phyloP scores from a whole-genome alignment of 2,888 invertebrate genomes.

The Drosophila incognita region DNA sequence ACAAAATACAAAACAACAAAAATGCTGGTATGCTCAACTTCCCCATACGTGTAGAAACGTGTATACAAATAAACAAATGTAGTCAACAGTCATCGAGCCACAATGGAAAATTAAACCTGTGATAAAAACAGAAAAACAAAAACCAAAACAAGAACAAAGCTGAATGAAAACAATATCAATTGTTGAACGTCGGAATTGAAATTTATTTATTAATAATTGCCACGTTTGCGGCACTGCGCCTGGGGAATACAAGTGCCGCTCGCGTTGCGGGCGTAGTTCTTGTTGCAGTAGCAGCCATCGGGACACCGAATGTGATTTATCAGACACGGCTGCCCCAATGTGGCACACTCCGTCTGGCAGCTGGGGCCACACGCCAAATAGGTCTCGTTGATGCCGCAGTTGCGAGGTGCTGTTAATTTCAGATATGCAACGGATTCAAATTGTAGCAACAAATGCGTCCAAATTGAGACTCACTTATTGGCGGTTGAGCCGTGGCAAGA shows the following conservation, averaged over 20 bases:
- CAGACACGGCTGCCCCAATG: slow-evolving; percentile 73
- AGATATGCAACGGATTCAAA: not conserved
- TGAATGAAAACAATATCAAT: not conserved
- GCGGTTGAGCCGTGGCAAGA: slow-evolving; percentile 33
- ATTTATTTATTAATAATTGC: not conserved
- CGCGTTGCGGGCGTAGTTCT: slow-evolving; percentile 76
- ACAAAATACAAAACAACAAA: not conserved
- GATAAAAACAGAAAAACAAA: not conserved
- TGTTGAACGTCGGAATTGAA: slow-evolving; percentile 10
- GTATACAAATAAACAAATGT: not conserved
- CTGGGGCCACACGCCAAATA: slow-evolving; percentile 72
- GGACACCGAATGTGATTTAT: slow-evolving; percentile 76
- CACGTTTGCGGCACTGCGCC: slow-evolving; percentile 16
- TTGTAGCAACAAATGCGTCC: not conserved
- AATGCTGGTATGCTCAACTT: not conserved
- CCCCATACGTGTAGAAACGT: not conserved
- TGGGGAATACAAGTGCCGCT: slow-evolving; percentile 71
- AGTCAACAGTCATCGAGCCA: too few relatives aligned
- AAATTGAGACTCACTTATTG: slow-evolving; percentile 42
- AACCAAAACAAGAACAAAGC: not conserved
- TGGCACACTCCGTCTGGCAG: slow-evolving; percentile 82
- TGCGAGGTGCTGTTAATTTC: slow-evolving; percentile 51
- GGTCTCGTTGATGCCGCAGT: slow-evolving; percentile 71
- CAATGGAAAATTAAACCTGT: slow-evolving; percentile 1
- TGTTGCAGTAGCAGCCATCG: slow-evolving; percentile 82